Conservation (phyloP, 2,888 invertebrate genomes). For the Lymantria monacha region DNA sequence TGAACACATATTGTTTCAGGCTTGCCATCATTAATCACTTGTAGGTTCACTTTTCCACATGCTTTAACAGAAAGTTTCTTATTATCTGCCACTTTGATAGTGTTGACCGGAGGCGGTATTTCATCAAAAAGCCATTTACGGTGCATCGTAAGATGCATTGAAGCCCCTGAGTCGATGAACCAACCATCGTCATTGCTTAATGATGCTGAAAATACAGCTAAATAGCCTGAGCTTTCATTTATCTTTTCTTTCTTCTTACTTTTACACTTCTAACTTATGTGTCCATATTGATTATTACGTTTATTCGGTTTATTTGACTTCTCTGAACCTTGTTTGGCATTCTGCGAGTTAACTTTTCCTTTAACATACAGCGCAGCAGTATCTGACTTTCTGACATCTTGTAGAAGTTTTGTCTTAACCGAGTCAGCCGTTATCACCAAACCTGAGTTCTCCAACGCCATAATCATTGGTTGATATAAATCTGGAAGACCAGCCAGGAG, state of each 20-base stretch:
- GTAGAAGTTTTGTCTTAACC: slow-evolving; percentile 1
- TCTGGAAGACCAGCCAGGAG: slow-evolving; percentile 23
- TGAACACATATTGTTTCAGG: neutral
- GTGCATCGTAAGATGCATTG: neutral
- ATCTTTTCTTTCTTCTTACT: neutral
- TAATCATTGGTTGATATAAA: neutral
- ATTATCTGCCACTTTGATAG: neutral
- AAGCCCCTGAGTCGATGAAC: neutral
- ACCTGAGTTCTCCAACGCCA: slow-evolving; percentile 1
- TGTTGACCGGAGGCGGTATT: neutral
- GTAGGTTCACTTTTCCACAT: neutral
- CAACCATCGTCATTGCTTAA: neutral
- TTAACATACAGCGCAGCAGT: neutral
- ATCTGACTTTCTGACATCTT: neutral
- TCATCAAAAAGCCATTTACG: neutral
- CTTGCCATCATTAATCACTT: neutral
- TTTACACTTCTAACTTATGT: neutral
- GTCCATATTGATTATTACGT: neutral
- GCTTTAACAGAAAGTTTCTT: neutral
- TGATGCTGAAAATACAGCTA: neutral
- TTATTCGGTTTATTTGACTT: neutral
- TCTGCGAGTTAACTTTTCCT: neutral
- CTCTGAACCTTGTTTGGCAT: neutral
- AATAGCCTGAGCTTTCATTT: neutral
- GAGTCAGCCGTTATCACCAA: slow-evolving; percentile 1